phyloP scores from a whole-genome alignment of 2,888 invertebrate species.

The Agrochola circellaris region DNA sequence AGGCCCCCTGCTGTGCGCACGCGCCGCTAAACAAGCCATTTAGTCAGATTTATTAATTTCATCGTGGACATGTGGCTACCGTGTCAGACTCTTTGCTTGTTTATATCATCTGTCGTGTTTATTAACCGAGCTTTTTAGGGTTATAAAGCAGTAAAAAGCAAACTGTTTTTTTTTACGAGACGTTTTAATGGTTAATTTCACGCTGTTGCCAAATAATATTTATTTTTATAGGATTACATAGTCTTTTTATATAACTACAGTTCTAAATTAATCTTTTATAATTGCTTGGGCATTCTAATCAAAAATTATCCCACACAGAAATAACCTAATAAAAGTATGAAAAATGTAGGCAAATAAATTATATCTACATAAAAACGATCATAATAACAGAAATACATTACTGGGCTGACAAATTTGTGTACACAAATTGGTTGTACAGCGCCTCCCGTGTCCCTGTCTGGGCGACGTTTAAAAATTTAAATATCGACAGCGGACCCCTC shows the following conservation, averaged over 20 bases:
- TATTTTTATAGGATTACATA: conserved; percentile 6
- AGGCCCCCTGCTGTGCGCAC: conserved; percentile 82
- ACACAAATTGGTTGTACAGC: conserved; percentile 84
- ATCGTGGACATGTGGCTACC: conserved; percentile 77
- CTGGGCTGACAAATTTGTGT: conserved; percentile 82
- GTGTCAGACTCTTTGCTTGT: conserved; percentile 83
- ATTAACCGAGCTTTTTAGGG: conserved; percentile 62
- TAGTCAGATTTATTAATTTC: conserved; percentile 84
- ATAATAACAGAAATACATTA: conserved; percentile 65
- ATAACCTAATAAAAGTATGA: not conserved
- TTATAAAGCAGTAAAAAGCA: conserved; percentile 41
- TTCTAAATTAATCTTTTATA: not conserved
- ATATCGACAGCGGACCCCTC: conserved; percentile 86
- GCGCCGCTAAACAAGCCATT: conserved; percentile 82
- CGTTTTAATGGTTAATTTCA: conserved; percentile 14
- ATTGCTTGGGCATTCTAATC: not conserved
- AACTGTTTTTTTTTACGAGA: conserved; percentile 38
- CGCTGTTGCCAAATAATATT: conserved; percentile 8
- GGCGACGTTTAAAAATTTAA: conserved; percentile 88
- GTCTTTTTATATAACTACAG: too few relatives aligned
- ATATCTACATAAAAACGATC: conserved; percentile 39
- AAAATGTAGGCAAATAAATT: not conserved
- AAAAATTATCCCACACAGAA: not conserved
- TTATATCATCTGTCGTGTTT: conserved; percentile 83
- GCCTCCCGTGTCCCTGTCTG: conserved; percentile 75